Evolutionary conservation across 2,888 invertebrate genomes (phyloP).

Genomic region (Erpobdella octoculata): DNA sequence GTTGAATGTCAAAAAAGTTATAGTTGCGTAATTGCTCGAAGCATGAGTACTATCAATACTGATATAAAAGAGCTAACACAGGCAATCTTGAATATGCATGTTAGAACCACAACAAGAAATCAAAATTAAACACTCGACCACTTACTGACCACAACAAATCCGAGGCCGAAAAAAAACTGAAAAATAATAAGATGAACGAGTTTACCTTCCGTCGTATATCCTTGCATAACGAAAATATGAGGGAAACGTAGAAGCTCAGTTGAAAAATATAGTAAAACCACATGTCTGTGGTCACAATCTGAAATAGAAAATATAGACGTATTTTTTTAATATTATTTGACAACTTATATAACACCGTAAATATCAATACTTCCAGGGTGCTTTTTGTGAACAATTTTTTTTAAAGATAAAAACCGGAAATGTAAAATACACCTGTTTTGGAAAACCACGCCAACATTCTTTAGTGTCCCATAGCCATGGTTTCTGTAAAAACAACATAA

Average conservation of each 20-base stretch:
- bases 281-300: conserved; percentile 71
- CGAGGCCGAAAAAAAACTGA: not conserved
- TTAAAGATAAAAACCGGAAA: no score
- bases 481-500: conserved; percentile 56
- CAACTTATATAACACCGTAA: not conserved
- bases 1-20: no score
- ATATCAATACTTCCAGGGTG: no score
- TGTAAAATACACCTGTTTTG: conserved; percentile 61
- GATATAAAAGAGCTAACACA: no score
- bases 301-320: conserved; percentile 39
- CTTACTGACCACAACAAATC: no score
- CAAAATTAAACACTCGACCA: no score
- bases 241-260: conserved; percentile 86
- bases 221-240: conserved; percentile 80
- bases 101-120: no score
- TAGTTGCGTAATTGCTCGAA: no score
- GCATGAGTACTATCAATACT: not conserved
- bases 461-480: conserved; percentile 86
- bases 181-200: not conserved
- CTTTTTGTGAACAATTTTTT: no score
- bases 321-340: not conserved
- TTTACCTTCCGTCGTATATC: conserved; percentile 69
- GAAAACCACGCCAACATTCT: conserved; percentile 72
- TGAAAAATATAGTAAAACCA: conserved; percentile 98
- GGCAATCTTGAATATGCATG: no score